Base-by-base conservation (phyloP, 2,888 invertebrate genomes). In the Coenonympha glycerion region DNA sequence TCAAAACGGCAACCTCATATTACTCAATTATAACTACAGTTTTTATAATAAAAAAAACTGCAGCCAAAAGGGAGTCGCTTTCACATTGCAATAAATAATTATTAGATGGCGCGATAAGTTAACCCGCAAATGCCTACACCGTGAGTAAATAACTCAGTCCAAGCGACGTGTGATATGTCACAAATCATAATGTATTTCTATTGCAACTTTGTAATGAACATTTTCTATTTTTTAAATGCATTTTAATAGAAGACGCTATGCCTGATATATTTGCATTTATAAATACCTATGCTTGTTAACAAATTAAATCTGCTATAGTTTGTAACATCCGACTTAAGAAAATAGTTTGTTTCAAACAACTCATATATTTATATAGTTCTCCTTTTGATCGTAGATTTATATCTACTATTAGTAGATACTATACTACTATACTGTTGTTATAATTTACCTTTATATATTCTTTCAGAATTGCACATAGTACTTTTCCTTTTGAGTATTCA, bases 61-160 rank as follows among this genome's bases (percentile, higher is more conserved):
- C 31, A 33, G 8, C 15, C 3, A 6, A 24, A 24, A 39, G 15
- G 15, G 39, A 24, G 24, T 9, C 37, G 15, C 22, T 44, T 44
- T 31, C 44, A 22, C 44, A 44, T 9, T 9, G 44, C 24, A 39
- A 39, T 39, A 24, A n/a, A 34, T 9, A 9, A 26, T 36, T 36
- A 40, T 24, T n/a, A 44, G 44, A 44, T 44, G 31, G 3, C 8
- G 15, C 21, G 44, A 44, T 44, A 44, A 44, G 30, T 44, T 15
- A 42, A 44, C 21, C 9, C 44, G 31, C 22, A 31, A 44, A 31
- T 28, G 18, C 30, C 11, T 28, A 28, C 40, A 19, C 11, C 41
- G 21, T 34, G 45, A 45, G 45, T 36, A 55, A 47, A 47, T 42
- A 57, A 51, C 45, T 52, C 55, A 56, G 44, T 13, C 58, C 44